Base-by-base conservation (phyloP, 2,113 vertebrate genomes). In the Saccopteryx bilineata region DNA sequence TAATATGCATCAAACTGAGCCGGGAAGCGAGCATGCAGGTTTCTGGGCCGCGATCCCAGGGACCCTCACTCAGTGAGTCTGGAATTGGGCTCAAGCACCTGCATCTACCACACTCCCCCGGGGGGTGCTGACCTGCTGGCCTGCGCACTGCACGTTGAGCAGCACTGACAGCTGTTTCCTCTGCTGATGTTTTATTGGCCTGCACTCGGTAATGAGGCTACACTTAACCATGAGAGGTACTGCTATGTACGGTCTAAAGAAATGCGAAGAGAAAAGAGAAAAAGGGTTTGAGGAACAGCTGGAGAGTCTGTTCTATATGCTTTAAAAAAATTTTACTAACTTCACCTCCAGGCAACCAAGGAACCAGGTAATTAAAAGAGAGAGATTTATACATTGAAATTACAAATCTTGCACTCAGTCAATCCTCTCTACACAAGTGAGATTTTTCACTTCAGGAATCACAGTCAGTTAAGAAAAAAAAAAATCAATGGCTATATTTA, bases 401-500 rank as follows among this genome's bases (percentile, higher is more conserved):
- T 88, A 69, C 23, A 95, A 39, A 52, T 91, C 15, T 33, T 89
- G 95, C 18, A 75, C 63, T 71, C 68, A 65, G 52, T 58, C 78
- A 78, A 2, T 82, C 46, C 58, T 90, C 58, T 90, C 69, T 85
- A 61, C 3, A 54, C 48, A 91, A 71, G 18, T 80, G 60, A 88
- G 82, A 95, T 81, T 96, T 86, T 56, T 95, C 48, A 86, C 58
- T 87, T 86, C 91, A 96, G 19, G 10, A 94, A 86, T 87, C 91
- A 85, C 48, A 82, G 75, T 75, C 81, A 96, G 69, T 83, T 96
- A 90, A 96, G 88, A 79, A 96, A 93, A 66, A 65, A 65, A 14
- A 94, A 87, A 92, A 83, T 96, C 90, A 90, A 83, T 94, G 46
- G 24, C 48, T 93, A 0, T 86, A 69, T 91, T 96, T 93, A 96